Conservation (phyloP, 2,888 invertebrate species). For the Eucera pruinosa region DNA sequence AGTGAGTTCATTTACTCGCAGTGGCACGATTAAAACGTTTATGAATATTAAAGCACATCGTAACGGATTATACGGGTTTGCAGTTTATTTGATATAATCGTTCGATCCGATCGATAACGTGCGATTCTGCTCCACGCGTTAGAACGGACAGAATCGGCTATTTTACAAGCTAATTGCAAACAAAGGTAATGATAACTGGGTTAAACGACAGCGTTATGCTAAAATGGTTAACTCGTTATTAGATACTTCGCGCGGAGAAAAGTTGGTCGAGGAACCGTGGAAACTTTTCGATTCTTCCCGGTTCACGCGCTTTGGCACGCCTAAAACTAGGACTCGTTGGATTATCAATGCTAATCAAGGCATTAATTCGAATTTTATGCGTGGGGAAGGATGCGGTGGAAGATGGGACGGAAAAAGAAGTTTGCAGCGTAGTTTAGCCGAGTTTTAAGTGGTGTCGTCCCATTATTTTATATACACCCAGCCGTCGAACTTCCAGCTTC, state of each 20-base stretch:
- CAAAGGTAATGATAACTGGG: slow-evolving; percentile 27
- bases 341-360: slow-evolving; percentile 64
- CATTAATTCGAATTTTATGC: slow-evolving; percentile 67
- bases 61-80: slow-evolving; percentile 6
- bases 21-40: slow-evolving; percentile 23
- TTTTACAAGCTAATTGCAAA: slow-evolving; percentile 46
- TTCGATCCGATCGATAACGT: slow-evolving; percentile 28
- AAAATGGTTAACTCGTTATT: slow-evolving; percentile 17
- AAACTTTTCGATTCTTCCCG: slow-evolving; percentile 27
- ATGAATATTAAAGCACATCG: slow-evolving; percentile 47
- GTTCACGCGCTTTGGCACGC: slow-evolving; percentile 36
- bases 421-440: slow-evolving; percentile 61
- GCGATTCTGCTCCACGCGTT: not conserved
- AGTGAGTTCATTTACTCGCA: slow-evolving; percentile 2
- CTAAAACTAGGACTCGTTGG: slow-evolving; percentile 44
- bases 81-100: slow-evolving; percentile 17
- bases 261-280: not conserved
- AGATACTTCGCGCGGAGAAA: not conserved
- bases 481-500: slow-evolving; percentile 39
- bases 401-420: slow-evolving; percentile 43
- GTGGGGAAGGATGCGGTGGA: slow-evolving; percentile 14
- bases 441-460: slow-evolving; percentile 55
- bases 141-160: slow-evolving; percentile 18
- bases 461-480: slow-evolving; percentile 35
- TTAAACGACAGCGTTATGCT: slow-evolving; percentile 24